These are phyloP conservation scores for Nothobranchius furzeri DNA, from an alignment of 2,113 vertebrate species.

Conservation along the genomic window DNA sequence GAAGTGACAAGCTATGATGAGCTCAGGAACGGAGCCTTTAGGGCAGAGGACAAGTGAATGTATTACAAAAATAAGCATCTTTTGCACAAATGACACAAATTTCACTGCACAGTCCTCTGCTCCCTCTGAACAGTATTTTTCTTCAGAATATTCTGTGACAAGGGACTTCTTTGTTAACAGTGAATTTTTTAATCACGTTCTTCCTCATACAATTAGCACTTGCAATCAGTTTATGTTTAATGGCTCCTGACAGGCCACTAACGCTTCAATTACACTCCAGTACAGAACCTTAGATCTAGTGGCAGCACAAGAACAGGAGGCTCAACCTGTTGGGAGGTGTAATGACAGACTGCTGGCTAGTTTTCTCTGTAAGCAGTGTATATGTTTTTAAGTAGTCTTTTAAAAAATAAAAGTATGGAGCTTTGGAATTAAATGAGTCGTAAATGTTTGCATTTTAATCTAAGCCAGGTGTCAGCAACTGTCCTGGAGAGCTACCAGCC, in stretches of 20 bases:
- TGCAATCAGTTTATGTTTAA: not conserved
- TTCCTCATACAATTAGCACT: not conserved
- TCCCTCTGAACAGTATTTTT: not conserved
- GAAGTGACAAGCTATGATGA: constrained; percentile 74
- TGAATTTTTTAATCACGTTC: not conserved
- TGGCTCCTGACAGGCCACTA: not conserved
- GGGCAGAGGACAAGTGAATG: constrained; percentile 11
- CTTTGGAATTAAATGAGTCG: too few relatives aligned
- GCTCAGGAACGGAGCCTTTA: constrained; percentile 46
- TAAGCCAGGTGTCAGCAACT: too few relatives aligned
- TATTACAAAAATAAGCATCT: too few relatives aligned
- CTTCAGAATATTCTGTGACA: not conserved
- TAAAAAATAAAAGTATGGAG: too few relatives aligned
- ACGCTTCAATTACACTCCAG: not conserved
- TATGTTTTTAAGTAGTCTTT: too few relatives aligned
- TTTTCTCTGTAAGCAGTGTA: not conserved
- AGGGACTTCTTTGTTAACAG: not conserved
- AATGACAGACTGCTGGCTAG: not conserved
- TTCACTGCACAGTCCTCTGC: too few relatives aligned
- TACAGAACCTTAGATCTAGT: too few relatives aligned
- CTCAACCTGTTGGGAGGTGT: not conserved
- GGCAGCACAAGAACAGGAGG: too few relatives aligned
- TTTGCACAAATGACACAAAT: too few relatives aligned
- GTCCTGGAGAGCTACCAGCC: too few relatives aligned
- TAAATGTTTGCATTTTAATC: too few relatives aligned